phyloP scores from a whole-genome alignment of 2,888 invertebrate genomes.

The Pomacea canaliculata region DNA sequence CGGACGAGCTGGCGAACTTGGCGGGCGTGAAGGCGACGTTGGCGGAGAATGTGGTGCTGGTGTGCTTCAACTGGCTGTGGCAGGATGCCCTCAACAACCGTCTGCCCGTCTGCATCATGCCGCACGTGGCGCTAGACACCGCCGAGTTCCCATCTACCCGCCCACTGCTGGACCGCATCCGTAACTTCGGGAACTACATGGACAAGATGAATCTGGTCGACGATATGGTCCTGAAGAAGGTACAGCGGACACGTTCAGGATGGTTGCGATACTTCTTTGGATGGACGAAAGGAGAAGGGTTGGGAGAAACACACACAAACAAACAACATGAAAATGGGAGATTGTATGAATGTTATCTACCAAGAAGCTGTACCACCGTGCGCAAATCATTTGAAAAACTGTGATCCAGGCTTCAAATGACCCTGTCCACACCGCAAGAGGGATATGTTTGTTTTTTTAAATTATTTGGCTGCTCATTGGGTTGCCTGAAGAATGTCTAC shows the following conservation, averaged over 20 bases:
- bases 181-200: not conserved
- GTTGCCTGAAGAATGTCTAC: too few species aligned
- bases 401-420: too few species aligned
- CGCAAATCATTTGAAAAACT: too few species aligned
- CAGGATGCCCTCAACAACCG: not conserved
- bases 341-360: too few species aligned
- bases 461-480: too few species aligned
- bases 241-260: not conserved
- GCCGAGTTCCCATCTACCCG: not conserved
- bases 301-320: too few species aligned
- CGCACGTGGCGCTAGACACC: conserved; percentile 7
- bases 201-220: not conserved
- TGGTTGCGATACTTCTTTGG: not conserved
- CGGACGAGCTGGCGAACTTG: not conserved
- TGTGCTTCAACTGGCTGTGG: conserved; percentile 12
- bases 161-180: not conserved
- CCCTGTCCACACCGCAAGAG: too few species aligned
- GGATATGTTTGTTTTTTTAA: too few species aligned
- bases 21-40: not conserved
- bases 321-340: too few species aligned
- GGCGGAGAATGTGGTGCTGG: conserved; percentile 15
- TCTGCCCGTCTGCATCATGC: conserved; percentile 3
- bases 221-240: not conserved
- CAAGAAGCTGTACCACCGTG: too few species aligned
- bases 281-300: not conserved